These are phyloP conservation scores for Halictus rubicundus DNA, from an alignment of 1,140 invertebrate species.

Conservation along the genomic window DNA sequence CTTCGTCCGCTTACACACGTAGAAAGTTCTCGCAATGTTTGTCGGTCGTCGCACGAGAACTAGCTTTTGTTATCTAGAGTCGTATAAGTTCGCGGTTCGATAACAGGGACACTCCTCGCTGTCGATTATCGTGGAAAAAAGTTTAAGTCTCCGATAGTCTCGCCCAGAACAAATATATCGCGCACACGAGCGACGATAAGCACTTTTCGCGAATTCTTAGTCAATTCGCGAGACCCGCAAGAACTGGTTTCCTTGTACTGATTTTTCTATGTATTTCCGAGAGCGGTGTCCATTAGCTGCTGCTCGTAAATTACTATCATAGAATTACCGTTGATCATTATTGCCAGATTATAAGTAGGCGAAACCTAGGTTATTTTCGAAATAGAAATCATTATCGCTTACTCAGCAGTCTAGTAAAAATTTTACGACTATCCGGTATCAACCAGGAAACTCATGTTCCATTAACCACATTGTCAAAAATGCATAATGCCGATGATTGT, in stretches of 20 bases:
- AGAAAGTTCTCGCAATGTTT: background rate
- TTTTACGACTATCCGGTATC: too few species aligned
- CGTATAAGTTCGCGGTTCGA: constrained; percentile 44
- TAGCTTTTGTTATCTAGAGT: constrained; percentile 39
- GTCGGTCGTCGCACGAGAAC: background rate
- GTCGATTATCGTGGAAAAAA: constrained; percentile 48
- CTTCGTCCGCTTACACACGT: background rate
- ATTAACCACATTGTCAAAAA: too few species aligned
- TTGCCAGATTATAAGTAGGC: too few species aligned
- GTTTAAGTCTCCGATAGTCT: constrained; percentile 20
- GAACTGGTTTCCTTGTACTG: background rate
- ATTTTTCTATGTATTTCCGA: background rate
- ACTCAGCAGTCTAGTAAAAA: too few species aligned
- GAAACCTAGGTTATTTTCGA: too few species aligned
- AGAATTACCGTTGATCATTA: too few species aligned
- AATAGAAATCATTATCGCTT: too few species aligned
- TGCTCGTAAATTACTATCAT: too few species aligned
- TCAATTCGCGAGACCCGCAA: background rate
- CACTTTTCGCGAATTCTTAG: background rate
- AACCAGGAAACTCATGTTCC: too few species aligned
- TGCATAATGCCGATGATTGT: background rate
- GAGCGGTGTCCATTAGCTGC: too few species aligned
- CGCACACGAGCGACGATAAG: background rate
- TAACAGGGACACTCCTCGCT: constrained; percentile 44
- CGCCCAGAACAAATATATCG: constrained; percentile 13